Percentiles rank a stretch among this genome's conserved stretches.
Evolutionary conservation across 1,140 invertebrate genomes (phyloP).

Genomic region (Neodiprion pinetum): DNA sequence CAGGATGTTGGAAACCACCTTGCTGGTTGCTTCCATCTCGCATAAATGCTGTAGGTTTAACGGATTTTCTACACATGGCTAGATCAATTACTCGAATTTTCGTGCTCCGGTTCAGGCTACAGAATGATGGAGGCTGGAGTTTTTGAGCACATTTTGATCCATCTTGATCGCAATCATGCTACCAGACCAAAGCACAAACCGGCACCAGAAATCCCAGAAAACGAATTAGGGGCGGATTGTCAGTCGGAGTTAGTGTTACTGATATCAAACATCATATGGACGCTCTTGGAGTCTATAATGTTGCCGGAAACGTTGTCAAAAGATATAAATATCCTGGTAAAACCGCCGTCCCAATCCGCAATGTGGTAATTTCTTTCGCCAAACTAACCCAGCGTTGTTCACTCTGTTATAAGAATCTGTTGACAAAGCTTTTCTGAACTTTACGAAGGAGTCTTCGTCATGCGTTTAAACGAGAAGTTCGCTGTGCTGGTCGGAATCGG

Average conservation of each 20-base stretch:
- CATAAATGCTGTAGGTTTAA: slow-evolving; percentile 39
- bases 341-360: slow-evolving; percentile 23
- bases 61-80: slow-evolving; percentile 17
- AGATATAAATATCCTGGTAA: background rate
- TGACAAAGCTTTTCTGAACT: too few species aligned
- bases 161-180: slow-evolving; percentile 36
- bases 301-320: slow-evolving; percentile 5
- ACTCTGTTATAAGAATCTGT: too few species aligned
- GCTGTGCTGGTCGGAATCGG: slow-evolving; percentile 20
- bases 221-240: background rate
- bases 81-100: background rate
- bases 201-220: slow-evolving; percentile 16
- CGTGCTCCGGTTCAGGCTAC: slow-evolving; percentile 31
- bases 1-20: slow-evolving; percentile 35
- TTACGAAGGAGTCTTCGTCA: slow-evolving; percentile 39
- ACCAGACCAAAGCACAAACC: slow-evolving; percentile 18
- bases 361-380: slow-evolving; percentile 35
- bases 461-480: slow-evolving; percentile 37
- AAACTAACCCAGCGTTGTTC: too few species aligned
- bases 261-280: slow-evolving; percentile 41
- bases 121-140: slow-evolving; percentile 42
- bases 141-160: slow-evolving; percentile 36
- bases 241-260: slow-evolving; percentile 14
- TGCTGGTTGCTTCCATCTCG: slow-evolving; percentile 36
- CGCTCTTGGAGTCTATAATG: slow-evolving; percentile 35